Evolutionary conservation across 1,140 invertebrate species (phyloP).

Genomic region (Drosophila carrolli): DNA sequence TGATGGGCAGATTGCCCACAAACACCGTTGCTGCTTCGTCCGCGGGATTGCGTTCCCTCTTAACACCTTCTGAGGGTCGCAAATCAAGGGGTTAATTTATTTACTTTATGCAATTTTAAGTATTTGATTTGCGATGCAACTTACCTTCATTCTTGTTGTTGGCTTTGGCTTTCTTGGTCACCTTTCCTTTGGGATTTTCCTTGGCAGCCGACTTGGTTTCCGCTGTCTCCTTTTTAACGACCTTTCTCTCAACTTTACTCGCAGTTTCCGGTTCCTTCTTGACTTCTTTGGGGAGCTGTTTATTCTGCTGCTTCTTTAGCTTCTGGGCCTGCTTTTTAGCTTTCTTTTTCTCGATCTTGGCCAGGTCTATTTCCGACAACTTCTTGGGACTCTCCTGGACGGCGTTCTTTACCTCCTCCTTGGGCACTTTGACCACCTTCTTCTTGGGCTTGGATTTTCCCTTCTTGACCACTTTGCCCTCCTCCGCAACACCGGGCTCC

Average conservation of each 20-base stretch:
- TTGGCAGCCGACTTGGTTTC: neutral
- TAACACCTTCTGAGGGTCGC: conserved; percentile 38
- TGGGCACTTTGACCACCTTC: conserved; percentile 7
- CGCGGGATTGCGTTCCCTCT: conserved; percentile 45
- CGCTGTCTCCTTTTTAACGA: conserved; percentile 6
- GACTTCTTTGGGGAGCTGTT: neutral
- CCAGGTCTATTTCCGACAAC: conserved; percentile 45
- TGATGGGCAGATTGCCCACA: conserved; percentile 78
- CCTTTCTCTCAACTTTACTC: neutral
- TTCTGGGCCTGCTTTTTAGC: conserved; percentile 77
- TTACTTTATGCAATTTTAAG: too few species aligned
- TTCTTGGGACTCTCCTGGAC: conserved; percentile 26
- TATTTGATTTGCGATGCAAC: neutral
- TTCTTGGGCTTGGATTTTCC: conserved; percentile 34
- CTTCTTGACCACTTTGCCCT: conserved; percentile 52
- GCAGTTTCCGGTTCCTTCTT: conserved; percentile 5
- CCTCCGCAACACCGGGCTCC: conserved; percentile 16
- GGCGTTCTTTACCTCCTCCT: conserved; percentile 5
- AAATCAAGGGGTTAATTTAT: neutral
- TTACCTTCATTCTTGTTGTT: conserved; percentile 26
- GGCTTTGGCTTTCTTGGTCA: conserved; percentile 18
- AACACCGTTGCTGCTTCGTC: conserved; percentile 72
- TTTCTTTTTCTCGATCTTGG: conserved; percentile 77
- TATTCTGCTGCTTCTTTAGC: conserved; percentile 60
- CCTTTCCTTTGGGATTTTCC: conserved; percentile 29